These are phyloP conservation scores for Macrostomum lignano DNA, from an alignment of 1,140 invertebrate species.

Conservation along the genomic window DNA sequence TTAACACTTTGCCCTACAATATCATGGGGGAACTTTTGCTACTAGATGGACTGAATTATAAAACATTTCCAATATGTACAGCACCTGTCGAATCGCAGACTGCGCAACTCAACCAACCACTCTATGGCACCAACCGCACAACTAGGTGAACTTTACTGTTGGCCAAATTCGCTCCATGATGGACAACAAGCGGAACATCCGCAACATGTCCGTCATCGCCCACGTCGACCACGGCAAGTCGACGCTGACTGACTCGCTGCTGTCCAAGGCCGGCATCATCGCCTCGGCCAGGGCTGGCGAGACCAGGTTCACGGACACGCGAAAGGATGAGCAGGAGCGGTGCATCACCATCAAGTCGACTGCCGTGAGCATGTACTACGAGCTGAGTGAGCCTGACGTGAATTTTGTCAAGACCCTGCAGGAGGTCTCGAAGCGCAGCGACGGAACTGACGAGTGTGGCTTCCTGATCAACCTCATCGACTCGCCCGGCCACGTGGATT, in stretches of 20 bases:
- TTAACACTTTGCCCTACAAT: no score
- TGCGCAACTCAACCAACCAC: no score
- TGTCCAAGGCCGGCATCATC: conserved; percentile 98
- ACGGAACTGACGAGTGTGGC: conserved; percentile 39
- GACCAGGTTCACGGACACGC: conserved; percentile 89
- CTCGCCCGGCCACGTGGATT: conserved; percentile 95
- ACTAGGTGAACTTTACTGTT: conserved; percentile 7
- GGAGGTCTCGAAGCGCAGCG: conserved; percentile 59
- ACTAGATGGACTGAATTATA: no score
- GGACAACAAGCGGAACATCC: conserved; percentile 42
- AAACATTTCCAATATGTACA: no score
- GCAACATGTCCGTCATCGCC: conserved; percentile 99
- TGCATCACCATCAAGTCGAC: conserved; percentile 99
- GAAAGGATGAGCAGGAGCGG: conserved; percentile 94
- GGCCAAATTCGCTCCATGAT: conserved; percentile 5
- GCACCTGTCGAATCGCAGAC: no score
- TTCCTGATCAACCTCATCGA: conserved; percentile 98
- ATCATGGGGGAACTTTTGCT: no score
- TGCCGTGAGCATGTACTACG: conserved; percentile 55
- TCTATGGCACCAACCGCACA: no score
- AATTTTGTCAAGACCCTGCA: conserved; percentile 38
- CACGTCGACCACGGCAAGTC: conserved; percentile 99
- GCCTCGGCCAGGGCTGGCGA: conserved; percentile 89
- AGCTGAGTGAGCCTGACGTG: conserved; percentile 38
- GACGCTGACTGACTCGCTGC: conserved; percentile 88